These are phyloP conservation scores for Leptocoma aspasia DNA, from an alignment of 2,113 vertebrate species.

Conservation along the genomic window DNA sequence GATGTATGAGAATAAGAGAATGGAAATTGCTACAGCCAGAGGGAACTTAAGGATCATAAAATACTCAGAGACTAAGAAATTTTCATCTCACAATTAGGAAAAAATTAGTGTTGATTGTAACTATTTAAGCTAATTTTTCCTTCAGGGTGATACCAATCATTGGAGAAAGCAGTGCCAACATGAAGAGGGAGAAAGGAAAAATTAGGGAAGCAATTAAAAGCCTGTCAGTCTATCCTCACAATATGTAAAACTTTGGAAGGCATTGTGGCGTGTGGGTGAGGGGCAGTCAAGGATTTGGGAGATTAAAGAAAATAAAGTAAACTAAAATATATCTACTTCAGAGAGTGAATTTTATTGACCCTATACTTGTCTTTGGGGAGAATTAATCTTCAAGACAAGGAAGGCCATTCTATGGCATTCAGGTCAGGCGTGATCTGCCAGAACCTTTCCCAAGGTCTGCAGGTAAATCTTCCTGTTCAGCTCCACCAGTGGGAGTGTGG, in stretches of 20 bases:
- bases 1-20: not conserved
- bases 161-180: not conserved
- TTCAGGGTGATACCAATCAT: not conserved
- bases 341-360: not conserved
- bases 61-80: not conserved
- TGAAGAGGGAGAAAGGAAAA: not conserved
- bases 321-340: not conserved
- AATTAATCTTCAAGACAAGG: not conserved
- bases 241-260: not conserved
- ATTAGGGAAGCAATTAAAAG: not conserved
- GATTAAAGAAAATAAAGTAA: not conserved
- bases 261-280: not conserved
- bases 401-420: not conserved
- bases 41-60: not conserved
- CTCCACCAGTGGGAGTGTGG: accelerated
- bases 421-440: not conserved
- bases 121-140: constrained; percentile 10
- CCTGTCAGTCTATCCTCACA: not conserved
- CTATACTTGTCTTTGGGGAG: not conserved
- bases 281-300: not conserved
- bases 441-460: not conserved
- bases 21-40: not conserved
- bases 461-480: not conserved
- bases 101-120: not conserved
- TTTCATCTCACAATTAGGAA: constrained; percentile 1